Conservation (phyloP, 2,888 invertebrate species). For the Drosophila longiperda region DNA sequence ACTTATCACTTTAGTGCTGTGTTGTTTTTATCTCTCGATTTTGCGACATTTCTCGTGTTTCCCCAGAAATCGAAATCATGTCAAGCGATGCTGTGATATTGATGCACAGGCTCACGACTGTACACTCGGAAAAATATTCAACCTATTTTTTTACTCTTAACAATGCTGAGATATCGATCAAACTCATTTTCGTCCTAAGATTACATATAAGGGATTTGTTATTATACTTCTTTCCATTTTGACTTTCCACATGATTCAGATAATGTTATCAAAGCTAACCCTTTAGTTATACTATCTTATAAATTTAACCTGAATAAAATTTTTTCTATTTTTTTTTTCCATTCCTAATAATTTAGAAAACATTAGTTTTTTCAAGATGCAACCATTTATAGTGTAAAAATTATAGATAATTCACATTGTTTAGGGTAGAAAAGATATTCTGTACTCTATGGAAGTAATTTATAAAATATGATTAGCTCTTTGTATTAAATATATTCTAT, state of each 20-base stretch:
- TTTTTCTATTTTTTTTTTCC: neutral
- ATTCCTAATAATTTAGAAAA: neutral
- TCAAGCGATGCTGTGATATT: conserved; percentile 57
- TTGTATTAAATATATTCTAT: neutral
- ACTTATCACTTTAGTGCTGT: conserved; percentile 74
- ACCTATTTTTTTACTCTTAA: neutral
- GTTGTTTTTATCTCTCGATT: conserved; percentile 43
- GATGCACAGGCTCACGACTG: conserved; percentile 46
- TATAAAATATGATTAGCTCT: neutral
- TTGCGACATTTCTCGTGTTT: conserved; percentile 28
- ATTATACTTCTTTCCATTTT: neutral
- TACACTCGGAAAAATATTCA: neutral
- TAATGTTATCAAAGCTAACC: too few species aligned
- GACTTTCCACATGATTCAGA: neutral
- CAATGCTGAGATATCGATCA: neutral
- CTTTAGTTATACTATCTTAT: neutral
- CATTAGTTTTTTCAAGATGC: too few species aligned
- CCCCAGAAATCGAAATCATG: conserved; percentile 66
- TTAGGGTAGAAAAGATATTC: neutral
- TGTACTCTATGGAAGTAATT: neutral
- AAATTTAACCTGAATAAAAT: neutral
- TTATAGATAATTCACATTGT: neutral
- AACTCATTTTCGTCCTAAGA: neutral
- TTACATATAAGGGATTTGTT: neutral
- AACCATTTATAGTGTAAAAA: neutral